A percentile compares a stretch with the other conserved stretches of the same genome.
Conservation (phyloP, 1,140 invertebrate species). For the Cydia amplana region DNA sequence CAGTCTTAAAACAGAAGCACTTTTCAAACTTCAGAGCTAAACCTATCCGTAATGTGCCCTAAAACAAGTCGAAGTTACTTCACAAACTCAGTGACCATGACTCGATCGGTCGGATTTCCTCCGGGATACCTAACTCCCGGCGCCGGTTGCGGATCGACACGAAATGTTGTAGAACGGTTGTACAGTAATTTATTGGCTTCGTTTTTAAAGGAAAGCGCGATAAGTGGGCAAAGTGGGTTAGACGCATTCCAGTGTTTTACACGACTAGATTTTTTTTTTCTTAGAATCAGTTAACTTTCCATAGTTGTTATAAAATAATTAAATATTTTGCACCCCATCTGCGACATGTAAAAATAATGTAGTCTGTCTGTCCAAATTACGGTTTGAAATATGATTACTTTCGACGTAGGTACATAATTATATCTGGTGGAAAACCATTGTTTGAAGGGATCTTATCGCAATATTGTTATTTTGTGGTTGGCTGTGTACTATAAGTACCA, state of each 20-base stretch:
- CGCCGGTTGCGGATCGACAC: constrained; percentile 12
- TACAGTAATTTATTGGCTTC: constrained; percentile 30
- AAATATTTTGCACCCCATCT: too few relatives aligned
- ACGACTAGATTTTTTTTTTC: too few relatives aligned
- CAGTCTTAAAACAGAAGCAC: not conserved
- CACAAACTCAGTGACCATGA: constrained; percentile 11
- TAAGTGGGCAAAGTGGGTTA: not conserved
- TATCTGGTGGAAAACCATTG: too few relatives aligned
- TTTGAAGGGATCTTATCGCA: too few relatives aligned
- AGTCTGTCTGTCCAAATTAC: too few relatives aligned
- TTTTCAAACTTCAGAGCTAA: not conserved
- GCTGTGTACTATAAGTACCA: too few relatives aligned
- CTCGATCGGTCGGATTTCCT: constrained; percentile 11
- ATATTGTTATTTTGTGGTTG: too few relatives aligned
- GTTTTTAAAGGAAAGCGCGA: not conserved
- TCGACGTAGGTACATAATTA: too few relatives aligned
- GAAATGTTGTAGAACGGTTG: constrained; percentile 28
- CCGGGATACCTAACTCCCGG: constrained; percentile 5
- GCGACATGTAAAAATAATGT: too few relatives aligned
- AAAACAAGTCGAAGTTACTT: not conserved
- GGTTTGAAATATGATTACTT: too few relatives aligned
- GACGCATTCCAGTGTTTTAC: not conserved
- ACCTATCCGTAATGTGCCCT: not conserved
- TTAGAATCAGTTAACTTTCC: too few relatives aligned
- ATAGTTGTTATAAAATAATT: too few relatives aligned